Evolutionary conservation across 1,140 invertebrate species (phyloP).

Genomic region (Drosophila pandora): DNA sequence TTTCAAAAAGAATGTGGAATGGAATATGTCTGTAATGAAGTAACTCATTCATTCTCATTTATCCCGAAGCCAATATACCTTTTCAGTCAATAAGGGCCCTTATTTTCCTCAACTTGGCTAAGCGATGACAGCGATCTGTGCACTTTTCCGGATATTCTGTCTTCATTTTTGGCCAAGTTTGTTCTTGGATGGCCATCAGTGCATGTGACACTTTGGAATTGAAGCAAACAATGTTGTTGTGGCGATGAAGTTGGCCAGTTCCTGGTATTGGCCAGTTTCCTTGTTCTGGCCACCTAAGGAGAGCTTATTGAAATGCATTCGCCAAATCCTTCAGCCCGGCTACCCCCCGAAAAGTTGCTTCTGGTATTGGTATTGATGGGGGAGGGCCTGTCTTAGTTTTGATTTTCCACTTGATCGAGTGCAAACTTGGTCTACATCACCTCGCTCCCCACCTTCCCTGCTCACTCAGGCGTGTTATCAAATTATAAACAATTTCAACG

Average conservation of each 20-base stretch:
- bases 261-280: neutral
- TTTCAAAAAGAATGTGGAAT: too few species aligned
- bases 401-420: constrained; percentile 82
- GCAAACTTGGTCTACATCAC: constrained; percentile 50
- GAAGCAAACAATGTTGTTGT: constrained; percentile 3
- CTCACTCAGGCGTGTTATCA: constrained; percentile 70
- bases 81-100: neutral
- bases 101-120: neutral
- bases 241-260: constrained; percentile 1
- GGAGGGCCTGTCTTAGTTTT: constrained; percentile 59
- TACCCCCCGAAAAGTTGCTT: neutral
- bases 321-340: neutral
- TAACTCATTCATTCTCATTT: too few species aligned
- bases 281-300: neutral
- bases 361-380: constrained; percentile 6
- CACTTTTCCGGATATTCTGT: constrained; percentile 26
- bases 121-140: constrained; percentile 28
- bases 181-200: constrained; percentile 6
- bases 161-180: constrained; percentile 20
- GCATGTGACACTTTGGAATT: constrained; percentile 33
- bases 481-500: constrained; percentile 67
- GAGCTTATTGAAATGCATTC: constrained; percentile 15
- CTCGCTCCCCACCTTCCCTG: constrained; percentile 14
- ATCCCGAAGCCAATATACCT: neutral
- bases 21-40: too few species aligned